Base-by-base conservation (phyloP, 2,797 vertebrate species). In the Esox masquinongy region DNA sequence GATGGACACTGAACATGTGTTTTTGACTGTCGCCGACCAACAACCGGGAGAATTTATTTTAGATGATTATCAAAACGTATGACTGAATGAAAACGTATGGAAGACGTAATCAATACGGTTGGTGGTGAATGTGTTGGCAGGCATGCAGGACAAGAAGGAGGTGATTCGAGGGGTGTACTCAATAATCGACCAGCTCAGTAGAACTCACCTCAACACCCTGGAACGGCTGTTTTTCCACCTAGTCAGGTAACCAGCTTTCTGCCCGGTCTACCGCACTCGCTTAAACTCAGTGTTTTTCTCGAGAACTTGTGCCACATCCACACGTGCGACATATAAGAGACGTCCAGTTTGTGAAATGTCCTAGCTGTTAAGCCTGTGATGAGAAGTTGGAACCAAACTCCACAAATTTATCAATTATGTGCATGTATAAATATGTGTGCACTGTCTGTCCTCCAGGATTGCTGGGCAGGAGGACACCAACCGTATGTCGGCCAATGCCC, bases 221-320 rank as follows among this genome's bases (percentile, higher is more conserved):
- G 98, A 99, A 79, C 95, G 98, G 69, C 96, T 99, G 80, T 95
- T 99, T 80, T 99, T 99, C 90, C 98, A 99, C 86, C 93, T 99
- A 1, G 97, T 99, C 92, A 96, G 98, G 98, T 99, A 82, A 92
- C 14, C 0, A 59, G 72, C n/a, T 12, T 17, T 19, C 3, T 19
- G 16, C 34, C 5, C n/a, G 0, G 4, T 69, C n/a, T 6, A 2
- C 43, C 19, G 11, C 36, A 15, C 70, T 39, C 43, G 11, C 43
- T 47, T 47, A 0, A 47, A 47, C 43, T 1, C 43, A 47, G 43
- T 47, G 43, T 2, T 3, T 14, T 7, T 47, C 43, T 47, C 43
- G 2, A 47, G 12, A 47, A 47, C 43, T 43, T 7, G 5, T 43
- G 5, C 11, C 12, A 47, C 12, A 14, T 8, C 2, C 9, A 47